Base-by-base conservation (phyloP, 2,797 vertebrate genomes). In the Bufotes viridis region DNA sequence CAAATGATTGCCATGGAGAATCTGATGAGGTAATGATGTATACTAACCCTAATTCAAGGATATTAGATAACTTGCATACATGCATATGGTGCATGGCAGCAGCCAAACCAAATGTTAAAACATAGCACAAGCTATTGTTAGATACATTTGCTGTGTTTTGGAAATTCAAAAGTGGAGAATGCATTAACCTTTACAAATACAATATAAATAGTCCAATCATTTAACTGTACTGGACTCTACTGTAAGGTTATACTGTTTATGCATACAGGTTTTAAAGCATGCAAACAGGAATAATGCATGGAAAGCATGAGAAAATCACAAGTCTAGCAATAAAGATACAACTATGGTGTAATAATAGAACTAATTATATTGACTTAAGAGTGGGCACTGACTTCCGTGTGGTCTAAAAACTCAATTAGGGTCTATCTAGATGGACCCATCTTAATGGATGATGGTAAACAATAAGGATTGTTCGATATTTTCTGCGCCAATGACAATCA, bases 401-500 rank as follows among this genome's bases (percentile, higher is more conserved):
- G 53, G 26, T 72, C 60, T 20, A 12, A 2, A 20, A 82, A 26
- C 34, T 67, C 24, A 87, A 18, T 15, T 57, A 13, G 34, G 55
- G 7, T 15, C 42, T 42, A 55, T 11, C 7, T 55, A 11, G 53
- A 55, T 12, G 10, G 53, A 69, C 11, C 57, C 18, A 70, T 84
- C 24, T 82, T 49, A 6, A 67, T 26, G 51, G 81, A 42, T 29
- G 7, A 29, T 57, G 29, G 12, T 22, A 57, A 82, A 14, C 11
- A 83, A 20, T n/a, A 58, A 3, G 12, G 17, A 12, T 51, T 57
- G 65, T 75, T 61, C 81, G 58, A 12, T 22, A 12, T 67, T 10
- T 63, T 76, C 7, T 58, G 55, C 42, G 81, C 24, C 61, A 83
- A 83, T 55, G 15, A 67, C 29, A 76, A 82, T 63, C 18, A 49